Percentiles rank a stretch among this genome's conserved stretches.
These are phyloP conservation scores for Oryzias curvinotus DNA, from an alignment of 2,113 vertebrate species.

Conservation along the genomic window DNA sequence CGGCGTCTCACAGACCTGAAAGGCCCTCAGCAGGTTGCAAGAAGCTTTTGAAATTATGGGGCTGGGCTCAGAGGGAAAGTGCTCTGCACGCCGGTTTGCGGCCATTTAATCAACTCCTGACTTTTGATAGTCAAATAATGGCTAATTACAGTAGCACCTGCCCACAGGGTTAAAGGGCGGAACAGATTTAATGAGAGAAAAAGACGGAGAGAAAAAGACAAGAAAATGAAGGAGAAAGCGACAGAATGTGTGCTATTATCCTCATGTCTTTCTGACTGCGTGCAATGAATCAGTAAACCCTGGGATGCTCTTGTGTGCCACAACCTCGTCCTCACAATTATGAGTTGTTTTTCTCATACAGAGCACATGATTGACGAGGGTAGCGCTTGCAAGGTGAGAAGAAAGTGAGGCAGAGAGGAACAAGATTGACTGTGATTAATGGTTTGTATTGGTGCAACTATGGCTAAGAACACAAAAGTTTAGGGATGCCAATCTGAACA, in stretches of 20 bases:
- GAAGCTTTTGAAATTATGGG: constrained; percentile 94
- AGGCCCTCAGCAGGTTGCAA: constrained; percentile 95
- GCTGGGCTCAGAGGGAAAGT: constrained; percentile 83
- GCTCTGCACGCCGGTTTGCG: constrained; percentile 86
- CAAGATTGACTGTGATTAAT: constrained; percentile 59
- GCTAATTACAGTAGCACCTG: constrained; percentile 99
- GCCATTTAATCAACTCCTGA: constrained; percentile 99
- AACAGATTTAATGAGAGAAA: constrained; percentile 86
- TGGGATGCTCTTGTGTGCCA: constrained; percentile 64
- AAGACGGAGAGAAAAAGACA: constrained; percentile 46
- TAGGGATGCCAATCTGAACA: constrained; percentile 24
- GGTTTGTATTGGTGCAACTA: constrained; percentile 64
- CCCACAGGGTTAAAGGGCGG: constrained; percentile 89
- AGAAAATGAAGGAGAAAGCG: constrained; percentile 57
- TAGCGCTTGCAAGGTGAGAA: constrained; percentile 27
- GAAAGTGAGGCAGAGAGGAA: constrained; percentile 17
- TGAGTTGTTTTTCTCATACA: constrained; percentile 63
- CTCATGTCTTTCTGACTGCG: constrained; percentile 73
- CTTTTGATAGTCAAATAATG: constrained; percentile 99
- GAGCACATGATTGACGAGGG: constrained; percentile 65
- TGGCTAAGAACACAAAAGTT: constrained; percentile 17
- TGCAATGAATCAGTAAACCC: constrained; percentile 62
- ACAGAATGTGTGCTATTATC: constrained; percentile 71
- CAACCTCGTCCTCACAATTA: constrained; percentile 61
- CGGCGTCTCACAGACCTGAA: constrained; percentile 87